These are phyloP conservation scores for Dicranocentrus wangi DNA, from an alignment of 2,888 invertebrate species.

Conservation along the genomic window DNA sequence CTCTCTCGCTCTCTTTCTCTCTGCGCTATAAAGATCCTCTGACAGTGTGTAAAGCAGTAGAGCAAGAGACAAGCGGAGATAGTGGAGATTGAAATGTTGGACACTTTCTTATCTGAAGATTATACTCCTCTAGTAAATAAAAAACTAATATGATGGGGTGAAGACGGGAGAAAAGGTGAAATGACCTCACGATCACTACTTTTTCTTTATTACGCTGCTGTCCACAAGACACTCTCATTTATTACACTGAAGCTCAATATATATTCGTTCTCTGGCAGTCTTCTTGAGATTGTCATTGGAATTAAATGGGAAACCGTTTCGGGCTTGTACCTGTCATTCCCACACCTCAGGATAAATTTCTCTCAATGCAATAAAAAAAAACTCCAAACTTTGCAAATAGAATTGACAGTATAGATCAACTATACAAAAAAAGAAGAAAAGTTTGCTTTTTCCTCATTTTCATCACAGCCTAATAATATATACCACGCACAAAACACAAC, in stretches of 20 bases:
- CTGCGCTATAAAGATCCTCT: not conserved
- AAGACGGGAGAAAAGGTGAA: slow-evolving; percentile 25
- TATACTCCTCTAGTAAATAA: not conserved
- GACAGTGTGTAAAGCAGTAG: not conserved
- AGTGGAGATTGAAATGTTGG: slow-evolving; percentile 19
- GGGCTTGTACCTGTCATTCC: not conserved
- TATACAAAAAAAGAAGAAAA: too few relatives aligned
- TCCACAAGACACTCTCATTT: not conserved
- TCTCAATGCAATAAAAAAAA: too few relatives aligned
- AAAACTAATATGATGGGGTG: not conserved
- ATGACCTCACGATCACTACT: slow-evolving; percentile 20
- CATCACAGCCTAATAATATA: too few relatives aligned
- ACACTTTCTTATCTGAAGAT: slow-evolving; percentile 25
- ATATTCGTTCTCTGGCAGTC: not conserved
- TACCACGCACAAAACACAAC: too few relatives aligned
- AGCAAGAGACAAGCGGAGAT: not conserved
- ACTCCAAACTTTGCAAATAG: too few relatives aligned
- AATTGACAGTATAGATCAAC: too few relatives aligned
- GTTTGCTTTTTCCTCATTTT: too few relatives aligned
- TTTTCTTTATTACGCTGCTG: not conserved
- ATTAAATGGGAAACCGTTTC: slow-evolving; percentile 1
- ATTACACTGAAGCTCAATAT: slow-evolving; percentile 8
- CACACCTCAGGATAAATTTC: too few relatives aligned
- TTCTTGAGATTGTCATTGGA: slow-evolving; percentile 8
- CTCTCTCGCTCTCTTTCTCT: not conserved